Evolutionary conservation across 2,797 vertebrate genomes (phyloP), one percentile per base, ranked within the genome.

Genomic region (Ctenopoma multispine): DNA sequence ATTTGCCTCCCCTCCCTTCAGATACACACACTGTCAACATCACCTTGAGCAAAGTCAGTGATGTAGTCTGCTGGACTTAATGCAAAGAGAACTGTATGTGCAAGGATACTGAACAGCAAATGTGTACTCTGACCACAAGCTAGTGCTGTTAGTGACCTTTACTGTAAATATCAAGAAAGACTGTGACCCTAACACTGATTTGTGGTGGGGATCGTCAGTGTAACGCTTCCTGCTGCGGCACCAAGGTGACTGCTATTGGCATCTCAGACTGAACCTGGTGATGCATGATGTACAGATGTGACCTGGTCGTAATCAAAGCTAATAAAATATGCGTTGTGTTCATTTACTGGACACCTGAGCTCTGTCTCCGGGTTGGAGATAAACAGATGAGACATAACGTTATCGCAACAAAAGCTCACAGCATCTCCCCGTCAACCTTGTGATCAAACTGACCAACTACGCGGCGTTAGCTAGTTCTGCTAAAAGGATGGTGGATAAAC

Each of bases 21-120:
- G 7, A 64, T 13, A 7, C 53, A 49, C 12, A 58, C 9, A n/a
- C 4, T 1, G 6, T 13, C 17, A 49, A 41, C 64, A 81, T 89
- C 87, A 87, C 87, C 84, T 89, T 89, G 81, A 85, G 71, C 81
- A 86, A 85, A 91, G 85, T 84, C 88, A 80, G 67, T 59, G 53
- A 60, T 49, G 58, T 3, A 21, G 14, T 7, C 38, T 68, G 40
- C 69, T 72, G 74, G 40, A 51, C 15, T 73, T 41, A 50, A 61
- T 20, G 13, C 21, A 59, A 49, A 36, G 27, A 14, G 7, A 48
- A 63, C 58, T 49, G 55, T 60, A 44, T 47, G n/a, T 38, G 4
- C 49, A 54, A 63, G 17, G 23, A 46, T 59, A 73, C 36, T 2
- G 21, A 5, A 7, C 50, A 72, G 40, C 49, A 8, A 3, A 9